Evolutionary conservation across 2,797 vertebrate genomes (phyloP).

Genomic region (Hemitrygon akajei): DNA sequence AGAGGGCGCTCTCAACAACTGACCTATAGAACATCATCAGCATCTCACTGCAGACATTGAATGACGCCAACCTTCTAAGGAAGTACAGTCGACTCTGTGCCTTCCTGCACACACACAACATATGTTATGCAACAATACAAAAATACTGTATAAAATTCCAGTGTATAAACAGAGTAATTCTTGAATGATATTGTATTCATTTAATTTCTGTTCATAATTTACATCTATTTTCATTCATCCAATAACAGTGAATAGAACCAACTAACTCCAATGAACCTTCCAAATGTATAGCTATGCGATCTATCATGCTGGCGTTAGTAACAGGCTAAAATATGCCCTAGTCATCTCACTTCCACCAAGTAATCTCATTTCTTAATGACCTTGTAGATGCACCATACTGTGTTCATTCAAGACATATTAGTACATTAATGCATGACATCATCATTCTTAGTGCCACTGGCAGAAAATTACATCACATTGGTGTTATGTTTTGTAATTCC

Average conservation of each 20-base stretch:
- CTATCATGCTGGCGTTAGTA: not conserved
- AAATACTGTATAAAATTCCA: not conserved
- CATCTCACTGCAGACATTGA: too few relatives aligned
- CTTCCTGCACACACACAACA: too few relatives aligned
- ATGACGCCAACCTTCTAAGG: too few relatives aligned
- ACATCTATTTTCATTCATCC: not conserved
- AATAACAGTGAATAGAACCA: not conserved
- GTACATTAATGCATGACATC: not conserved
- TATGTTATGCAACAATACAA: not conserved
- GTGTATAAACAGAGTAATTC: not conserved
- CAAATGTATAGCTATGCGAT: not conserved
- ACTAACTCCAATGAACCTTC: not conserved
- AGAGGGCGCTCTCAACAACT: too few relatives aligned
- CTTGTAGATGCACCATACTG: not conserved
- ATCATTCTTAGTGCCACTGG: not conserved
- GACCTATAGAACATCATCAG: too few relatives aligned
- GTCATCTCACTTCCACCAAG: not conserved
- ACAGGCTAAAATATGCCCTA: not conserved
- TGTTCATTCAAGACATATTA: not conserved
- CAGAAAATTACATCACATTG: not conserved
- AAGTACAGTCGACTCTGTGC: too few relatives aligned
- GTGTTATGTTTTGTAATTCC: too few relatives aligned
- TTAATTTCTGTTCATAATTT: not conserved
- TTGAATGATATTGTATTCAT: not conserved
- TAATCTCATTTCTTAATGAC: not conserved